phyloP scores from a whole-genome alignment of 2,113 vertebrate species.

The Corythornis madagascariensis region DNA sequence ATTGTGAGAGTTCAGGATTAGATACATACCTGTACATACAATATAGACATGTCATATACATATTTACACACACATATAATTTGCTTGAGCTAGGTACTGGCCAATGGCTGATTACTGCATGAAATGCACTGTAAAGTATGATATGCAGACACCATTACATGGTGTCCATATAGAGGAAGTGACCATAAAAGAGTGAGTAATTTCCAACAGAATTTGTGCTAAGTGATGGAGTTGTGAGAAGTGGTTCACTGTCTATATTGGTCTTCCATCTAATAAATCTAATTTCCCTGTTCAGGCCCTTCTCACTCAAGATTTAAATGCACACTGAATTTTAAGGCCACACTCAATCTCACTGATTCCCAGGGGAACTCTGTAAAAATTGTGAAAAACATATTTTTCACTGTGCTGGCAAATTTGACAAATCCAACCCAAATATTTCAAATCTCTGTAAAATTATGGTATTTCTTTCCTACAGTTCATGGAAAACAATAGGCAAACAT shows the following conservation, averaged over 20 bases:
- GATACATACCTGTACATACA: background rate
- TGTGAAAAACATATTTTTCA: background rate
- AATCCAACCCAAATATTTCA: background rate
- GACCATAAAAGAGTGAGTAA: background rate
- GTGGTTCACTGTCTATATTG: background rate
- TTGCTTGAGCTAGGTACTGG: background rate
- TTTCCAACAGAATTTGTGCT: background rate
- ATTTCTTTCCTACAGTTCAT: background rate
- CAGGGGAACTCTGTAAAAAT: background rate
- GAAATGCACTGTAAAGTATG: background rate
- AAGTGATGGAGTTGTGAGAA: accelerated
- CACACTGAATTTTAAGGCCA: background rate
- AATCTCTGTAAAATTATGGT: background rate
- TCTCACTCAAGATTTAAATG: background rate
- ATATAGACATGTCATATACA: background rate
- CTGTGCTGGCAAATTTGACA: background rate
- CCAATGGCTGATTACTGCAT: background rate
- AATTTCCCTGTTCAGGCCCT: background rate
- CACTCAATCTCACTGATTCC: background rate
- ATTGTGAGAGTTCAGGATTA: background rate
- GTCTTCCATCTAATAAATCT: background rate
- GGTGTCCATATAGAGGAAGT: background rate
- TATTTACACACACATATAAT: background rate
- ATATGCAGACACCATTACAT: background rate
- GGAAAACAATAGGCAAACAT: background rate